Evolutionary conservation across 2,888 invertebrate species (phyloP).

Genomic region (Tanaodytes sp.): DNA sequence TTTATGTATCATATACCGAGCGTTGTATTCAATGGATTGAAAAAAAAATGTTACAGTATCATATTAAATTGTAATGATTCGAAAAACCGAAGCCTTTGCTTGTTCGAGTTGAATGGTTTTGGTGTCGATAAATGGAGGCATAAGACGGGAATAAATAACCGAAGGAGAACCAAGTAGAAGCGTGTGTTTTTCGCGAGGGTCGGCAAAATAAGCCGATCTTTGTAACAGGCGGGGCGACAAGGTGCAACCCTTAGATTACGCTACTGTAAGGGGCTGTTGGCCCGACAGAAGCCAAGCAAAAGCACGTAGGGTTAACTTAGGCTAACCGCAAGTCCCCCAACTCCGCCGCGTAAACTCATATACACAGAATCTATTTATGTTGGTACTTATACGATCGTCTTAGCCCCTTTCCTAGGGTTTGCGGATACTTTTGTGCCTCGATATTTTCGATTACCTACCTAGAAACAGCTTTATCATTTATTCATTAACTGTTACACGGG

Average conservation of each 20-base stretch:
- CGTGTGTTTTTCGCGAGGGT: conserved; percentile 48
- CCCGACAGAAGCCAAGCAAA: conserved; percentile 72
- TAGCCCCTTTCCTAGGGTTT: conserved; percentile 46
- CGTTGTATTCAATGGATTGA: too few relatives aligned
- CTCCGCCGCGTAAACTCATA: conserved; percentile 62
- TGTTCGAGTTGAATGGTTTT: conserved; percentile 26
- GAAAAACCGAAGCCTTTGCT: conserved; percentile 17
- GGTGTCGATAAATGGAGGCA: conserved; percentile 33
- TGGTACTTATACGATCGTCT: conserved; percentile 52
- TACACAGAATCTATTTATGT: conserved; percentile 54
- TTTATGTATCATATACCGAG: too few relatives aligned
- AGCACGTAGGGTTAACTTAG: conserved; percentile 70
- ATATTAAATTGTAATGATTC: conserved; percentile 25
- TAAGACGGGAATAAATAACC: conserved; percentile 45
- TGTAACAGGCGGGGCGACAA: conserved; percentile 58
- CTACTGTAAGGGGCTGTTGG: conserved; percentile 69
- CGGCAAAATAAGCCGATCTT: conserved; percentile 53
- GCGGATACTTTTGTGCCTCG: conserved; percentile 38
- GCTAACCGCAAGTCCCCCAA: conserved; percentile 66
- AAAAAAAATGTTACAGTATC: too few relatives aligned
- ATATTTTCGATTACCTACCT: conserved; percentile 42
- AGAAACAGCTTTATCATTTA: too few relatives aligned
- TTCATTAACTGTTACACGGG: too few relatives aligned
- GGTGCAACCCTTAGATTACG: conserved; percentile 63
- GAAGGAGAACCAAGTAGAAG: conserved; percentile 22